These are phyloP conservation scores for Tinamus guttatus DNA, from an alignment of 2,113 vertebrate genomes.

Conservation along the genomic window DNA sequence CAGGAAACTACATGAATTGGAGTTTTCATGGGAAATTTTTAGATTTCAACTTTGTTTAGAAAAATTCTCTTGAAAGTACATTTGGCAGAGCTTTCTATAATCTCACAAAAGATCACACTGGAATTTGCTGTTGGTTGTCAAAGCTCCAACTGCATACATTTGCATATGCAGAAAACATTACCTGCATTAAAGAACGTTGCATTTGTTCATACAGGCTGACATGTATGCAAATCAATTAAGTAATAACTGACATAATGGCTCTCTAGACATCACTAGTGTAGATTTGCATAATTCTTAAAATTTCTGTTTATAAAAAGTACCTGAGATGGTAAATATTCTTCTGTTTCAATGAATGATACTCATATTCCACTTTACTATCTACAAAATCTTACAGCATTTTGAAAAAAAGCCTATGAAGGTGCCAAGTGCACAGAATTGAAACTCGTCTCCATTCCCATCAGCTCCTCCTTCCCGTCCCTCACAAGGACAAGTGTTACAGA, in stretches of 20 bases:
- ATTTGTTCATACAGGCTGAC: background rate
- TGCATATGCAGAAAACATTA: slow-evolving; percentile 47
- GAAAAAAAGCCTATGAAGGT: background rate
- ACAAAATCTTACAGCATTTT: background rate
- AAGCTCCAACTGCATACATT: slow-evolving; percentile 6
- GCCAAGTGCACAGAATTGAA: background rate
- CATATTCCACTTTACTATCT: background rate
- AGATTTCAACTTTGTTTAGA: background rate
- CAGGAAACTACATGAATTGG: background rate
- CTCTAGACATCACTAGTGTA: background rate
- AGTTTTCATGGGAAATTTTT: slow-evolving; percentile 3
- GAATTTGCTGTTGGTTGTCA: slow-evolving; percentile 6
- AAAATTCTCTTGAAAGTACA: slow-evolving; percentile 25
- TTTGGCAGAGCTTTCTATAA: background rate
- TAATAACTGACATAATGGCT: background rate
- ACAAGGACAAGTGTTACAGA: background rate
- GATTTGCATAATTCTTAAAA: background rate
- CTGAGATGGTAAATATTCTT: background rate
- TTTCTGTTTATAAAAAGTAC: background rate
- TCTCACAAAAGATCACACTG: background rate
- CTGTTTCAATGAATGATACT: background rate
- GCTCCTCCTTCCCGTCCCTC: background rate
- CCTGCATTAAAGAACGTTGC: background rate
- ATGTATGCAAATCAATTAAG: slow-evolving; percentile 34
- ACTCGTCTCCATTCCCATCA: background rate